Evolutionary conservation across 2,888 invertebrate species (phyloP), one percentile per base, ranked within the genome.

Genomic region (Amorpha juglandis): DNA sequence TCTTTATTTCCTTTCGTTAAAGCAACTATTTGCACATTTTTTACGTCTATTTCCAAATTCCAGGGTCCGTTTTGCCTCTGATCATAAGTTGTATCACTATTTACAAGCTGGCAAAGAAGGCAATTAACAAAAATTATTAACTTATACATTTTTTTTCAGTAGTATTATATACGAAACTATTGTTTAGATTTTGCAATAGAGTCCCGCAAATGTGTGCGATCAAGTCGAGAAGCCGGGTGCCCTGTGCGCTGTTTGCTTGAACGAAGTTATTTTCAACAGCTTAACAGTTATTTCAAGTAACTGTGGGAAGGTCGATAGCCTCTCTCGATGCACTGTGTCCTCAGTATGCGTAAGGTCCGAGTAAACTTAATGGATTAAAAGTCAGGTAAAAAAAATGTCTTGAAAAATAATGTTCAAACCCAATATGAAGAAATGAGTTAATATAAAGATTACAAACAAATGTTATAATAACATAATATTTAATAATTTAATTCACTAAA

Each of bases 51-150:
- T 81, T 96, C 96, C 72, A 97, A 95, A 86, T 97, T 97, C 74
- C 96, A 94, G 75, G 96, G 95, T 21, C 97, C 97, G 4, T 94
- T 95, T 89, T 97, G 97, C 55, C 96, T 94, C 86, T 97, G 97
- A 85, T 97, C 97, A 86, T 85, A 84, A 62, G 78, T 78, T 11
- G 82, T 80, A 55, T 58, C 58, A 55, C 64, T 55, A n/a, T 35
- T 14, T 14, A 55, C 19, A 19, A 58, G 27, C 64, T 74, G 69
- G 42, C 75, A 76, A 64, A 82, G 71, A 68, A 83, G 52, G 62
- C 69, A 81, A 69, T 70, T 80, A 67, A 78, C 48, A 35, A 84
- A 67, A 63, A 78, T 65, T 71, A 76, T 68, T 65, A 77, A 71
- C 38, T 70, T 72, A 68, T 69, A 79, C 83, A 84, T 84, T 69